Conservation (phyloP, 2,797 vertebrate species). For the Sebastes trivittatus region DNA sequence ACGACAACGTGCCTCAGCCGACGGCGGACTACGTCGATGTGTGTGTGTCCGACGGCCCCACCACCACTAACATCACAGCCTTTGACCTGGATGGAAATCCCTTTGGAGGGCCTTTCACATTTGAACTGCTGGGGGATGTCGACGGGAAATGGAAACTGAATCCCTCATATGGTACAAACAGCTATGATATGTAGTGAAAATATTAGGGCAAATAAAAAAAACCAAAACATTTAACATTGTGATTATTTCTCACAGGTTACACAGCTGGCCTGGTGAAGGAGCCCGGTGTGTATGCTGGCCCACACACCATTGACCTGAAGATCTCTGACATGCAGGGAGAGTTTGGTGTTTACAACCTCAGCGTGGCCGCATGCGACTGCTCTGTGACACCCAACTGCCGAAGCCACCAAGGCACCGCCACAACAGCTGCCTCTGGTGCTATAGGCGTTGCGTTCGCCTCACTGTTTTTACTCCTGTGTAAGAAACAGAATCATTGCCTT, state of each 20-base stretch:
- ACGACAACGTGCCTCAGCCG: slow-evolving; percentile 72
- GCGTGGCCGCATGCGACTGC: slow-evolving; percentile 70
- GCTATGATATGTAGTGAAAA: background rate
- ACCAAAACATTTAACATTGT: background rate
- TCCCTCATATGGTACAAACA: slow-evolving; percentile 63
- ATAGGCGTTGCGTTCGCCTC: slow-evolving; percentile 34
- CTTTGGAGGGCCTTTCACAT: slow-evolving; percentile 73
- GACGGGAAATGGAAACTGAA: slow-evolving; percentile 66
- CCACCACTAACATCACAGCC: slow-evolving; percentile 61
- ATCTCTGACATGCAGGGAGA: slow-evolving; percentile 71
- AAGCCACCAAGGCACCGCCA: background rate
- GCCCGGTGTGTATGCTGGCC: slow-evolving; percentile 35
- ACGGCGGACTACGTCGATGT: slow-evolving; percentile 30
- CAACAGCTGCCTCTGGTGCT: background rate
- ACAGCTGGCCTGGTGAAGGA: slow-evolving; percentile 68
- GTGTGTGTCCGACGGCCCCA: slow-evolving; percentile 60
- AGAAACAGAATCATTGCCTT: background rate
- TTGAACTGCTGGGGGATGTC: slow-evolving; percentile 66
- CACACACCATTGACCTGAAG: slow-evolving; percentile 63
- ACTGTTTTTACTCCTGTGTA: slow-evolving; percentile 62
- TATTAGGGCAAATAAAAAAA: background rate
- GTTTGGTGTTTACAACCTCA: slow-evolving; percentile 60
- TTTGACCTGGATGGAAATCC: slow-evolving; percentile 69
- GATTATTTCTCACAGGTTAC: slow-evolving; percentile 42
- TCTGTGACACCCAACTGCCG: slow-evolving; percentile 46